Base-by-base conservation (phyloP, 2,888 invertebrate genomes). In the Bombyx huttoni region DNA sequence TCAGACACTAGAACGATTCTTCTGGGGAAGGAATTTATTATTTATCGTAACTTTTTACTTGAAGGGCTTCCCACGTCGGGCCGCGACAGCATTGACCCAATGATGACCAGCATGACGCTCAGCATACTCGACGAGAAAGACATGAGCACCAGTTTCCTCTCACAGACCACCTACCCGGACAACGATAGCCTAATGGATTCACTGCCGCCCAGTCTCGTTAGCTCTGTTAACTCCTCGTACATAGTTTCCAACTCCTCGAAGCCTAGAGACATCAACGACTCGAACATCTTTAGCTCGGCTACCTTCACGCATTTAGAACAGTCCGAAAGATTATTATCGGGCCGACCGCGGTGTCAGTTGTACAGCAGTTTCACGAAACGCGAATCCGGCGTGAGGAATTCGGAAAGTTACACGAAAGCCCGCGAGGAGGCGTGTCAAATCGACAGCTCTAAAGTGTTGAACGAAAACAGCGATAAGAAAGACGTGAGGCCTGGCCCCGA, bases 71-170 rank as follows among this genome's bases (percentile, higher is more conserved):
- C 78, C 51, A 57, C 61, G 49, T 66, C 80, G 57, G 81, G 78
- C 7, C 80, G 87, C 5, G 82, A 86, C 46, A 87, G 86, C 60
- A 67, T 85, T 51, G 87, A 88, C 56, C 87, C 81, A 1, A 82
- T 89, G 82, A 73, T 85, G 78, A 86, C 84, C 6, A 88, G 88
- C 58, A 89, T 89, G 87, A 87, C 88, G 0, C 75, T 86, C 14
- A 89, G 88, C 54, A 89, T 89, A 47, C 68, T 89, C 9, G 89
- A 89, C 57, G 89, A 89, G 52, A 89, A 89, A 52, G 89, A 89
- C 58, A 89, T 89, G 89, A 89, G 78, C 59, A 89, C 89, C 1
- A 89, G 88, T 58, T 88, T 89, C 64, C 80, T 89, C 14, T 89
- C 89, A 0, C 88, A 89, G 54, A 85, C 86, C 46, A 86, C 87